These are phyloP conservation scores for Macrotis lagotis DNA, from an alignment of 2,113 vertebrate species.

Conservation along the genomic window DNA sequence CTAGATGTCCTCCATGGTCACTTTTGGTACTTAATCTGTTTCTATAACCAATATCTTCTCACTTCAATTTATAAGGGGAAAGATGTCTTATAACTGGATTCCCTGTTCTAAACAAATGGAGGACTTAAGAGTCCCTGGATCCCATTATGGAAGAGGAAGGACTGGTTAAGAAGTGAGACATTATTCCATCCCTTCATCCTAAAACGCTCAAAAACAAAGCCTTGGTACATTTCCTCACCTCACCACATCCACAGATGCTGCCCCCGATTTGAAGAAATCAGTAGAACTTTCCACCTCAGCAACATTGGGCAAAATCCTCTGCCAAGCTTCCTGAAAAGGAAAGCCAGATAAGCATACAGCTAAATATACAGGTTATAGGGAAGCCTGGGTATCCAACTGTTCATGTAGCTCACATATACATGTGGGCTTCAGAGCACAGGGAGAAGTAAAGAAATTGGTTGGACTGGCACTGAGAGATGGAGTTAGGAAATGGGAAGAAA, in stretches of 20 bases:
- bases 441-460: neutral
- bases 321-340: constrained; percentile 86
- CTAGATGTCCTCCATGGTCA: neutral
- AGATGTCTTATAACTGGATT: neutral
- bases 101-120: neutral
- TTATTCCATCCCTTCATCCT: neutral
- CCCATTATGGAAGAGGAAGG: neutral
- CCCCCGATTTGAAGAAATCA: constrained; percentile 93
- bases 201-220: neutral
- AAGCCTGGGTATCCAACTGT: neutral
- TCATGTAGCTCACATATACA: neutral
- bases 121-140: neutral
- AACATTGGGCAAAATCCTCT: constrained; percentile 87
- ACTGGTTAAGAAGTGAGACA: neutral
- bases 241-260: constrained; percentile 92
- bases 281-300: constrained; percentile 86
- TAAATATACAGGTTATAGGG: neutral
- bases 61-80: neutral
- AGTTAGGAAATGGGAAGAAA: neutral
- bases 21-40: neutral
- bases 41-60: neutral
- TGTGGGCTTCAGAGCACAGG: neutral
- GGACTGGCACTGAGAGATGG: neutral
- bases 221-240: constrained; percentile 78
- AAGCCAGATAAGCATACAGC: neutral